A percentile compares a stretch with the other conserved stretches of the same genome.
Evolutionary conservation across 1,140 invertebrate species (phyloP).

Genomic region (Vollenhovia emeryi): DNA sequence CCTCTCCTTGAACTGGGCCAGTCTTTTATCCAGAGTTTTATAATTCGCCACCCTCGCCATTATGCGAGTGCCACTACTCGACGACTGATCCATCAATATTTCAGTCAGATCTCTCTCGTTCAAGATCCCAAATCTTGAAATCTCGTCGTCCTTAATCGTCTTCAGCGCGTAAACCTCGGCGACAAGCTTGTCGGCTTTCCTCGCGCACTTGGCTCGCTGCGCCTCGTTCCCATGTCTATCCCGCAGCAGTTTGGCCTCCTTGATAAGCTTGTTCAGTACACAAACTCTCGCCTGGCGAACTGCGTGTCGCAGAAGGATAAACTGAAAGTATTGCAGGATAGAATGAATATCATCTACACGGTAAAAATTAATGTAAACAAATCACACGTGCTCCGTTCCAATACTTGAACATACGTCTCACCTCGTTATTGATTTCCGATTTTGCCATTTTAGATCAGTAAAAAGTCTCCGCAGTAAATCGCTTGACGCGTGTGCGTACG

Average conservation of each 20-base stretch:
- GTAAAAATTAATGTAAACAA: not conserved
- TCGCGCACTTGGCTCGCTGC: constrained; percentile 74
- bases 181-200: constrained; percentile 73
- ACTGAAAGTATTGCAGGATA: constrained; percentile 72
- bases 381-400: not conserved
- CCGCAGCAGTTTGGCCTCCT: constrained; percentile 73
- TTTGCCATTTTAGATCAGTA: constrained; percentile 65
- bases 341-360: constrained; percentile 9
- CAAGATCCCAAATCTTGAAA: constrained; percentile 78
- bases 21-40: constrained; percentile 69
- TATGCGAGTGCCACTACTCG: constrained; percentile 63
- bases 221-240: constrained; percentile 75
- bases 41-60: constrained; percentile 73
- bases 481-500: not conserved
- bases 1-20: constrained; percentile 77
- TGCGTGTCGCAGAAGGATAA: constrained; percentile 76
- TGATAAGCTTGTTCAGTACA: constrained; percentile 75
- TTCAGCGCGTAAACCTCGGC: constrained; percentile 77
- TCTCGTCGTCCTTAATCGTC: constrained; percentile 78
- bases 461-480: not conserved
- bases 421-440: constrained; percentile 78
- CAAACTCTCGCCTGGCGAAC: constrained; percentile 75
- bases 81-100: constrained; percentile 69
- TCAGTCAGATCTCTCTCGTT: constrained; percentile 65
- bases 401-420: constrained; percentile 43